phyloP scores from a whole-genome alignment of 2,888 invertebrate genomes.

The Anarsia innoxiella region DNA sequence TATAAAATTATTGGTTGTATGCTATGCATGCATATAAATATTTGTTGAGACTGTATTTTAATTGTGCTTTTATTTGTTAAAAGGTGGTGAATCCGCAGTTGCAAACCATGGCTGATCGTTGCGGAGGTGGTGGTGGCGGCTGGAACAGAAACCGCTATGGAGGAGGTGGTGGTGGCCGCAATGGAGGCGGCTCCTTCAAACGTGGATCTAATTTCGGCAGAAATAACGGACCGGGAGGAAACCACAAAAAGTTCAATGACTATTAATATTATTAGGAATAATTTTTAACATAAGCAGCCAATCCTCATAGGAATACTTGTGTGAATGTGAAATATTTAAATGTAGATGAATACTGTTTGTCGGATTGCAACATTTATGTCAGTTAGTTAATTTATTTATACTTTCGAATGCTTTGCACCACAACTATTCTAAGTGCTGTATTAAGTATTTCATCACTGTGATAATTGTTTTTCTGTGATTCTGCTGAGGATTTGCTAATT shows the following conservation, averaged over 20 bases:
- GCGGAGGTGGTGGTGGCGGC: constrained; percentile 77
- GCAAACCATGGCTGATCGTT: constrained; percentile 83
- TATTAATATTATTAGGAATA: constrained; percentile 40
- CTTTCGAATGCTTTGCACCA: constrained; percentile 25
- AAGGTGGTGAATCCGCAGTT: constrained; percentile 90
- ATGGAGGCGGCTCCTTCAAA: constrained; percentile 69
- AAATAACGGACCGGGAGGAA: constrained; percentile 49
- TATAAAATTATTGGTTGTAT: not conserved
- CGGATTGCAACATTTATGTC: constrained; percentile 36
- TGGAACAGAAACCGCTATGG: constrained; percentile 72
- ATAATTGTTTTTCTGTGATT: constrained; percentile 55
- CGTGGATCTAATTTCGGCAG: constrained; percentile 64
- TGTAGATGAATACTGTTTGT: constrained; percentile 32
- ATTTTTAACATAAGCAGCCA: constrained; percentile 32
- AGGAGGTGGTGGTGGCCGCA: constrained; percentile 49
- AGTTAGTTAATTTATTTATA: constrained; percentile 38
- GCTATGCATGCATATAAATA: not conserved
- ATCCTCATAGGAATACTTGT: constrained; percentile 60
- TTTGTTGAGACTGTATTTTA: too few relatives aligned
- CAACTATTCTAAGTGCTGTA: constrained; percentile 26
- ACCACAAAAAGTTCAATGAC: constrained; percentile 61
- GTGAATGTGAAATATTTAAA: constrained; percentile 36
- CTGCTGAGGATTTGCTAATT: constrained; percentile 44
- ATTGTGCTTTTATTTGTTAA: constrained; percentile 21
- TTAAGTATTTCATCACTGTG: constrained; percentile 56